phyloP scores from a whole-genome alignment of 2,113 vertebrate species.

The Lepus timidus region DNA sequence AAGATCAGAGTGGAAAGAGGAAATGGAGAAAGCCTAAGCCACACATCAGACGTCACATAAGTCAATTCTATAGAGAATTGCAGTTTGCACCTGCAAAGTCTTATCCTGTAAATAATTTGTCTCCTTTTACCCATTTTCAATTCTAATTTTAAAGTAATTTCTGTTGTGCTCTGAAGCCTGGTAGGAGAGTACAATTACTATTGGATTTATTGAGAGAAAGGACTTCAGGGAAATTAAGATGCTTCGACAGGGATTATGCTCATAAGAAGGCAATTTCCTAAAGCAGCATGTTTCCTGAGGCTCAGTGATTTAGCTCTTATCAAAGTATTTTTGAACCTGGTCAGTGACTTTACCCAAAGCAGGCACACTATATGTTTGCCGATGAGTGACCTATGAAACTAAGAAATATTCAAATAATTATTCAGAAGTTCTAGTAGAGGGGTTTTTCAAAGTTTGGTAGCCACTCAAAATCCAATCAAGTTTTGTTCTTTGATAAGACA shows the following conservation, averaged over 20 bases:
- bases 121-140: slow-evolving; percentile 44
- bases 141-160: slow-evolving; percentile 53
- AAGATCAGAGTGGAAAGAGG: not conserved
- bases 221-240: not conserved
- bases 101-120: not conserved
- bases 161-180: not conserved
- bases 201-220: not conserved
- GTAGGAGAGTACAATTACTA: not conserved
- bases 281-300: not conserved
- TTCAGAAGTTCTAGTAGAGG: slow-evolving; percentile 11
- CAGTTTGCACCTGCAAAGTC: not conserved
- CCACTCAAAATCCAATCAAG: slow-evolving; percentile 1
- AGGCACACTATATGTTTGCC: not conserved
- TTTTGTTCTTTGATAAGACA: slow-evolving; percentile 14
- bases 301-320: not conserved
- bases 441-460: not conserved
- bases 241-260: not conserved
- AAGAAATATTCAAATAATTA: slow-evolving; percentile 44
- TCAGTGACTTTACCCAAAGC: not conserved
- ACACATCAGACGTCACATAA: not conserved
- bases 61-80: not conserved
- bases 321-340: not conserved
- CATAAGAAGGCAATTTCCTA: slow-evolving; percentile 13
- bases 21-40: not conserved
- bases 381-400: not conserved